Conservation (phyloP, 2,888 invertebrate species). For the Stramonita haemastoma region DNA sequence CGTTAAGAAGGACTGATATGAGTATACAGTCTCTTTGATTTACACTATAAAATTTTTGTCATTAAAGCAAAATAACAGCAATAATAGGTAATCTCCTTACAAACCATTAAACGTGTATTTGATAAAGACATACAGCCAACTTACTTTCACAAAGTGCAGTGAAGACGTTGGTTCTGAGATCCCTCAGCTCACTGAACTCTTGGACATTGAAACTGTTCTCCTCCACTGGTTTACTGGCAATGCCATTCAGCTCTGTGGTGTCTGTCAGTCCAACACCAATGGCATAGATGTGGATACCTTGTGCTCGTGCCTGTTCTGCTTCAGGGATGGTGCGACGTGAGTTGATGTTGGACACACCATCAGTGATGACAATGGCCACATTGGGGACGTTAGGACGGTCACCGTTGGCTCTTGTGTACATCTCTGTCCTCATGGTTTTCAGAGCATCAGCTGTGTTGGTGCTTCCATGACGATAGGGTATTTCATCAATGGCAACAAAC, state of each 20-base stretch:
- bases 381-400: slow-evolving; percentile 67
- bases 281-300: slow-evolving; percentile 58
- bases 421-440: slow-evolving; percentile 53
- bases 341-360: slow-evolving; percentile 73
- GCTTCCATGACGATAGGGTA: slow-evolving; percentile 59
- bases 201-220: slow-evolving; percentile 54
- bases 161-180: slow-evolving; percentile 42
- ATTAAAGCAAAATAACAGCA: too few relatives aligned
- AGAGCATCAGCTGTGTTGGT: slow-evolving; percentile 66
- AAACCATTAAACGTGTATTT: too few relatives aligned
- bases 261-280: slow-evolving; percentile 63
- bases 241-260: slow-evolving; percentile 62
- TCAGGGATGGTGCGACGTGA: slow-evolving; percentile 65
- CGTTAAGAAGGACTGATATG: too few relatives aligned
- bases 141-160: slow-evolving; percentile 45
- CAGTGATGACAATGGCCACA: slow-evolving; percentile 67
- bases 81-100: too few relatives aligned
- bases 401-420: slow-evolving; percentile 56
- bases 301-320: slow-evolving; percentile 56
- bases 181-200: slow-evolving; percentile 52
- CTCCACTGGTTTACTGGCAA: slow-evolving; percentile 57
- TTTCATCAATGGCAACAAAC: slow-evolving; percentile 61
- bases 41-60: too few relatives aligned
- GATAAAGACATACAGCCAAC: neutral
- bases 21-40: too few relatives aligned